These are phyloP conservation scores for Pocillopora damicornis DNA, from an alignment of 64 coral and sea anemone genomes.

Conservation along the genomic window DNA sequence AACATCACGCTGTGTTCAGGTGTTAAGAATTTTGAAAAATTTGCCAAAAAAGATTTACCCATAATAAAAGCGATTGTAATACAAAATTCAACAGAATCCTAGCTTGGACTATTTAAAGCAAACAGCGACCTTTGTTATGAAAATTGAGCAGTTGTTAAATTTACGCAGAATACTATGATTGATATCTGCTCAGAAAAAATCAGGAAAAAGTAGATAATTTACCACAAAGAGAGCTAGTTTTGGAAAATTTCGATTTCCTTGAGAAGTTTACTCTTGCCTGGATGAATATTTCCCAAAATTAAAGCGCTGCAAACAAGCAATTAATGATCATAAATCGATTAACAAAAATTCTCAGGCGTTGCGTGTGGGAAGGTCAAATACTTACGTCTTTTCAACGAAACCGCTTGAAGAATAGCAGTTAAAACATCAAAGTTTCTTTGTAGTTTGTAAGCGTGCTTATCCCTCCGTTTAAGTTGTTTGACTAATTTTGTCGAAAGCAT, in stretches of 20 bases:
- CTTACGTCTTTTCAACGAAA: conserved; percentile 97
- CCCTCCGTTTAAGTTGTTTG: conserved; percentile 91
- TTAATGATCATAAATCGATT: background rate
- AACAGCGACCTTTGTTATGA: background rate
- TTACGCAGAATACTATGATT: background rate
- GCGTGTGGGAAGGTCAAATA: background rate
- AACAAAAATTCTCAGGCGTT: background rate
- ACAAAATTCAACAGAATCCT: background rate
- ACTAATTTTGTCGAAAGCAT: conserved; percentile 96
- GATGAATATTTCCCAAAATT: background rate
- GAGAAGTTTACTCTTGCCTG: background rate
- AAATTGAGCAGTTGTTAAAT: background rate
- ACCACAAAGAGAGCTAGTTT: background rate
- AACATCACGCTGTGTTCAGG: background rate
- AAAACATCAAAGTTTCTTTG: conserved; percentile 97
- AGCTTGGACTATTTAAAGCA: background rate
- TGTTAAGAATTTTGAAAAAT: conserved; percentile 9
- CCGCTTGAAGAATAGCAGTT: conserved; percentile 93
- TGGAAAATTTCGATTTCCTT: background rate
- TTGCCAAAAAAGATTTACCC: background rate
- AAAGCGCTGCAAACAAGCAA: background rate
- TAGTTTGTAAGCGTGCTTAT: conserved; percentile 95
- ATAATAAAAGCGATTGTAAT: background rate
- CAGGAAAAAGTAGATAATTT: conserved; percentile 9
- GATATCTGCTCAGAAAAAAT: background rate